Base-by-base conservation (phyloP, 2,113 vertebrate species). In the Cyprinodon variegatus region DNA sequence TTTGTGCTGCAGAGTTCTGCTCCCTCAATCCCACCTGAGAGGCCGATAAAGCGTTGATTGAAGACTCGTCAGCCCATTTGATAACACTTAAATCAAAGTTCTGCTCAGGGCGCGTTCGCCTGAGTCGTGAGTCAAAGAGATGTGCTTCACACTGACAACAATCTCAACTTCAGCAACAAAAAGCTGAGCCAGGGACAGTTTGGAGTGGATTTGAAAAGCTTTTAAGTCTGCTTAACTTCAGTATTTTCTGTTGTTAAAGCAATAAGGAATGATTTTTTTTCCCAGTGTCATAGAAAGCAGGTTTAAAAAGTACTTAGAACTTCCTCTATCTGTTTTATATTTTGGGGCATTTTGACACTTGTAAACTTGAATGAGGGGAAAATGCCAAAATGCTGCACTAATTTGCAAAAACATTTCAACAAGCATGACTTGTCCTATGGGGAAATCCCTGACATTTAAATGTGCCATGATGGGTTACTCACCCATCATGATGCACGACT, bases 81-180 rank as follows among this genome's bases (percentile, higher is more conserved):
- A 90, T 89, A 87, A 76, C 61, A 45, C 68, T 82, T 83, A 82
- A 85, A 88, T 88, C 86, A 88, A 85, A 92, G 87, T 83, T 83
- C 65, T 65, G 70, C 89, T 88, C 80, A 43, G 77, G 81, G 83
- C 82, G n/a, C 82, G 48, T 65, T 63, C 64, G 36, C 77, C 63
- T 74, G 77, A 87, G 70, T 69, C 64, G 61, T 60, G 38, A 46
- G 60, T 82, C 76, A 71, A 53, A 62, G 45, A 84, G 81, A 84
- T 80, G 70, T 68, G 70, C 64, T 68, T 70, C 81, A 64, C 40
- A 9, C 74, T 59, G 74, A 84, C 81, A 81, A 80, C 79, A 77
- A 83, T 81, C 72, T 81, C 53, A 40, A 67, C 64, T 50, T 20
- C 71, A 76, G 80, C 78, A 76, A 74, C 65, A 36, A 60, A 80